Evolutionary conservation across 2,888 invertebrate genomes (phyloP).

Genomic region (Iselma pallidipennis): DNA sequence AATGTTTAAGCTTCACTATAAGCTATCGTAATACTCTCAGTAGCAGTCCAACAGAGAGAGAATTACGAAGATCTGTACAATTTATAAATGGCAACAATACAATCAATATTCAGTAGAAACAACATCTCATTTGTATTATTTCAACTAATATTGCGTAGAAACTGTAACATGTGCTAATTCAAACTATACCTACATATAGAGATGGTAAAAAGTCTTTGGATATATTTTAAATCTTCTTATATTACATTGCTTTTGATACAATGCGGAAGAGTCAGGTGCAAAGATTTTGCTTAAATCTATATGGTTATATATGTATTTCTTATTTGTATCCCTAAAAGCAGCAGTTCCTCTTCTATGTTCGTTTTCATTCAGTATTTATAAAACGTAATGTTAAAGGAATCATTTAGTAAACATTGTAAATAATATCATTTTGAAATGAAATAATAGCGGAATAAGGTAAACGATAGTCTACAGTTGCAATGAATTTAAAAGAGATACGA

Average conservation of each 20-base stretch:
- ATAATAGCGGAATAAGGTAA: conserved; percentile 17
- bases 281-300: conserved; percentile 20
- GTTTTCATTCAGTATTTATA: conserved; percentile 29
- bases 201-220: too few relatives aligned
- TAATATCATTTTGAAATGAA: conserved; percentile 23
- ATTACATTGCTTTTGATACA: too few relatives aligned
- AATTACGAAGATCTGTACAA: not conserved
- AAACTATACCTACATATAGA: not conserved
- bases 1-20: not conserved
- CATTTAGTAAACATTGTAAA: conserved; percentile 23
- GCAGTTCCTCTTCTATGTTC: conserved; percentile 19
- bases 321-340: conserved; percentile 20
- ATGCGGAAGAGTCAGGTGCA: conserved; percentile 5
- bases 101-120: not conserved
- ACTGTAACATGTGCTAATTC: too few relatives aligned
- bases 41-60: not conserved
- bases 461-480: conserved; percentile 15
- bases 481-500: conserved; percentile 13
- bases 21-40: not conserved
- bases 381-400: conserved; percentile 23
- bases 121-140: not conserved
- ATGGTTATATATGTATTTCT: conserved; percentile 23
- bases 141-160: not conserved
- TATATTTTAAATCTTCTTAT: too few relatives aligned
- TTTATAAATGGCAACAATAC: not conserved